A percentile compares a stretch with the other conserved stretches of the same genome.
Conservation (phyloP, 2,888 invertebrate genomes). For the Dolichopus griseipennis region DNA sequence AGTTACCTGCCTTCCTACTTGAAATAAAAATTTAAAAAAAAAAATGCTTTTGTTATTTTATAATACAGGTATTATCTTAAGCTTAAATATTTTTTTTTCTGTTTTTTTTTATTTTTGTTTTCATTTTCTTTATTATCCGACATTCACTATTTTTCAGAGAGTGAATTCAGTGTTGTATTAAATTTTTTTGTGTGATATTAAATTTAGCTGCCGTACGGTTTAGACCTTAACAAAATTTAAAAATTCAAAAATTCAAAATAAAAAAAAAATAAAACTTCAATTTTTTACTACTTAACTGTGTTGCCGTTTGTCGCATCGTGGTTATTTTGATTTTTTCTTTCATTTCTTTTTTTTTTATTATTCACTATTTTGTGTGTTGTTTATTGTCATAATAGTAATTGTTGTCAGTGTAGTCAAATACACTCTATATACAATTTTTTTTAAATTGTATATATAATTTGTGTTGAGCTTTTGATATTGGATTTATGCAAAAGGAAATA, state of each 20-base stretch:
- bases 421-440: background rate
- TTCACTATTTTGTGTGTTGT: no score
- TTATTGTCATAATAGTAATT: background rate
- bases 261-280: no score
- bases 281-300: background rate
- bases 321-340: background rate
- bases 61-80: background rate
- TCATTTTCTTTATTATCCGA: background rate
- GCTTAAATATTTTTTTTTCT: background rate
- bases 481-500: background rate
- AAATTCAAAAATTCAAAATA: background rate
- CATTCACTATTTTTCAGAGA: background rate
- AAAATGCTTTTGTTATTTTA: no score
- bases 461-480: background rate
- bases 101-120: background rate
- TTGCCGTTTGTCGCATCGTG: background rate
- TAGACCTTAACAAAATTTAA: background rate
- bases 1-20: background rate
- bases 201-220: background rate
- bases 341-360: no score
- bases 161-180: background rate
- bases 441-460: no score
- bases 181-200: background rate
- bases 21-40: no score
- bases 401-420: background rate